These are phyloP conservation scores for Pholis gunnellus DNA, from an alignment of 2,113 vertebrate genomes.

Conservation along the genomic window DNA sequence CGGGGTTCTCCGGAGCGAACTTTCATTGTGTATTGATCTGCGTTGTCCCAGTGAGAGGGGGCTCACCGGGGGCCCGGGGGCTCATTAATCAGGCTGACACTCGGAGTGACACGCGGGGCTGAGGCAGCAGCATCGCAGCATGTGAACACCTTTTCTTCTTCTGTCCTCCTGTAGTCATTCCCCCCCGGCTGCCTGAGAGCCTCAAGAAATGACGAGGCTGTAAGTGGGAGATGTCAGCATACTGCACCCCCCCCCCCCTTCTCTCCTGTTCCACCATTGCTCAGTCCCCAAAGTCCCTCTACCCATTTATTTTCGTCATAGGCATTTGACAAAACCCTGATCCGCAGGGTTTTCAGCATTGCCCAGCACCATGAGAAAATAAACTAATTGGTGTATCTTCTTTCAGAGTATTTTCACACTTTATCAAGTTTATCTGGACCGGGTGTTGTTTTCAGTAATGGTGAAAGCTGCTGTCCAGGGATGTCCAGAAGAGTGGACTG, in stretches of 20 bases:
- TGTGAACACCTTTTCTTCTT: conserved; percentile 46
- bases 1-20: background rate
- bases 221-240: conserved; percentile 33
- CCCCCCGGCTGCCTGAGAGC: conserved; percentile 4
- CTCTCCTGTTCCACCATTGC: background rate
- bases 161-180: conserved; percentile 12
- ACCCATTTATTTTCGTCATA: background rate
- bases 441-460: background rate
- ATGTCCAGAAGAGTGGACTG: background rate
- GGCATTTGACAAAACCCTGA: background rate
- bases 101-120: conserved; percentile 53
- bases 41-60: conserved; percentile 42
- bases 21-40: conserved; percentile 66
- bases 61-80: conserved; percentile 28
- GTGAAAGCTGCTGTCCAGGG: background rate
- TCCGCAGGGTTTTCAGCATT: background rate
- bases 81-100: conserved; percentile 74
- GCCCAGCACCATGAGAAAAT: background rate
- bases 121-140: conserved; percentile 52
- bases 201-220: conserved; percentile 11
- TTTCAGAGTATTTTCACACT: background rate
- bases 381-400: background rate
- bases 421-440: background rate
- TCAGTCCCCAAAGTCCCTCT: conserved; percentile 8
- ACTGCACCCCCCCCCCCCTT: background rate